Conservation (phyloP, 2,888 invertebrate genomes). For the Diarsia rubi region DNA sequence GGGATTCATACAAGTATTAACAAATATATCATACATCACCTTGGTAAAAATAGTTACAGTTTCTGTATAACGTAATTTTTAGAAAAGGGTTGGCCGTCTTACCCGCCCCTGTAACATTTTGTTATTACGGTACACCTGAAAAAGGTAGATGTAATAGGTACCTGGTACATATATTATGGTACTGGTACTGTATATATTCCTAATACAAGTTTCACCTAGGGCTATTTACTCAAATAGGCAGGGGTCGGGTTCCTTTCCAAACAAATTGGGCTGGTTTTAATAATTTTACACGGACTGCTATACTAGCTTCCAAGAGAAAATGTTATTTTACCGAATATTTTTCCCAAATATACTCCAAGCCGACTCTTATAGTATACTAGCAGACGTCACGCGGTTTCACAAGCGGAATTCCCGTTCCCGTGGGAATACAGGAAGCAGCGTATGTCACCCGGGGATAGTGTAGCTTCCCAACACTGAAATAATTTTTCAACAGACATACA, state of each 20-base stretch:
- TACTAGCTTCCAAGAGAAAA: not conserved
- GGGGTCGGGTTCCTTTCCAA: conserved; percentile 1
- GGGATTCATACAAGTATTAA: not conserved
- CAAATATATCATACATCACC: not conserved
- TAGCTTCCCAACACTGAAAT: no score
- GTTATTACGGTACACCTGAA: conserved; percentile 24
- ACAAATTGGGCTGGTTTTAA: conserved; percentile 16
- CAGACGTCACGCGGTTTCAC: no score
- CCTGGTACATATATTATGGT: not conserved
- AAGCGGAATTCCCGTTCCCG: no score
- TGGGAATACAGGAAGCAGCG: no score
- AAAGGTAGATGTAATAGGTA: not conserved
- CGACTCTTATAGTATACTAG: not conserved
- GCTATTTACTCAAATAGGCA: conserved; percentile 7
- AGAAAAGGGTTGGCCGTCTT: not conserved
- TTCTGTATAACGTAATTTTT: not conserved
- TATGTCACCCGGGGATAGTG: no score
- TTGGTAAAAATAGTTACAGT: no score
- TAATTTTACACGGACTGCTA: not conserved
- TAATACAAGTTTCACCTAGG: conserved; percentile 10
- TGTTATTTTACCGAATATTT: not conserved
- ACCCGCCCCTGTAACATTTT: not conserved
- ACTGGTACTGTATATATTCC: not conserved
- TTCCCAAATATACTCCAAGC: not conserved
- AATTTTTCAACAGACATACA: no score